Evolutionary conservation across 92 coral and sea anemone genomes (phyloP).

Genomic region (Desmophyllum pertusum): DNA sequence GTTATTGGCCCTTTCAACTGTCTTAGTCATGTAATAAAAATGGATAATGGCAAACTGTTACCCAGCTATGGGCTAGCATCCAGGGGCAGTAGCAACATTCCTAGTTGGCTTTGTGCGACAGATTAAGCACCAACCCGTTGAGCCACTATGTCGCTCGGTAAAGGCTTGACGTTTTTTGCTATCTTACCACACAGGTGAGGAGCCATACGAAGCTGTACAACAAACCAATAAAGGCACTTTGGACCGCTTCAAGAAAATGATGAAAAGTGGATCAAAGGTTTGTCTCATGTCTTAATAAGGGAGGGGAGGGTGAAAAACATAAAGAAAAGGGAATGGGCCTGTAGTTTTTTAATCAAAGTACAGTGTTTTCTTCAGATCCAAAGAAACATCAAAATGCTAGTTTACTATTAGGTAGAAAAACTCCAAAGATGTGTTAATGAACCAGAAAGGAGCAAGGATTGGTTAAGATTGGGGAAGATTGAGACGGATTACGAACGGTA

Average conservation of each 20-base stretch:
- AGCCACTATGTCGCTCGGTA: not conserved
- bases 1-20: too few species aligned
- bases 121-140: too few species aligned
- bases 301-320: not conserved
- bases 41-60: too few species aligned
- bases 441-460: not conserved
- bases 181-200: slow-evolving; percentile 24
- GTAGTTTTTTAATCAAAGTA: too few species aligned
- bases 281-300: not conserved
- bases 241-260: slow-evolving; percentile 66
- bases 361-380: too few species aligned
- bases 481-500: not conserved
- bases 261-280: slow-evolving; percentile 47
- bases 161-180: not conserved
- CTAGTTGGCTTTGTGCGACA: too few species aligned
- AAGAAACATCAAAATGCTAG: too few species aligned
- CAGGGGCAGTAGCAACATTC: too few species aligned
- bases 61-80: too few species aligned
- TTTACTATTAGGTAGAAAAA: too few species aligned
- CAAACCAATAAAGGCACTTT: slow-evolving; percentile 28
- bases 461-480: not conserved
- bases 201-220: slow-evolving; percentile 56
- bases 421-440: too few species aligned
- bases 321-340: not conserved
- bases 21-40: too few species aligned